Evolutionary conservation across 2,113 vertebrate species (phyloP).

Genomic region (Myocastor coypus): DNA sequence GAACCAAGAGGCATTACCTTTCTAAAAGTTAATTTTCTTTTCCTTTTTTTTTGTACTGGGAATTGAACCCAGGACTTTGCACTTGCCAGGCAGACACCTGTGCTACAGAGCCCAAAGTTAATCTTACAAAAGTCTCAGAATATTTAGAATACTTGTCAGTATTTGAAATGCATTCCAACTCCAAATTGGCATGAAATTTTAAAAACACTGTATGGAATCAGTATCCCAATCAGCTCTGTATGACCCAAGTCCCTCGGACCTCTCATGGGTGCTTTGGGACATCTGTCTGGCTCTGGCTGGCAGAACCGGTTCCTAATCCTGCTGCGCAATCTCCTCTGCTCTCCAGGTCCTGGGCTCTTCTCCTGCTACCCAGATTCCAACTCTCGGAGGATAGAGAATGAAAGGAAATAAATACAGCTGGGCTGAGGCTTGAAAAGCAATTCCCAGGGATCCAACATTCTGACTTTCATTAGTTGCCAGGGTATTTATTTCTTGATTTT

Average conservation of each 20-base stretch:
- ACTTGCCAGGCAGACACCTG: too few relatives aligned
- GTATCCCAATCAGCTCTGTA: neutral
- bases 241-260: neutral
- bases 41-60: too few relatives aligned
- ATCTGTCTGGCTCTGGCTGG: neutral
- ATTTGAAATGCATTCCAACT: neutral
- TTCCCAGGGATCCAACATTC: slow-evolving; percentile 32
- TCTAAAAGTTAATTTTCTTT: neutral
- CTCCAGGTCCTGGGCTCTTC: neutral
- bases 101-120: neutral
- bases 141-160: slow-evolving; percentile 17
- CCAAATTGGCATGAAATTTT: neutral
- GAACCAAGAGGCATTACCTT: slow-evolving; percentile 14
- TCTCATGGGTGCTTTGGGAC: neutral
- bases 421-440: slow-evolving; percentile 39
- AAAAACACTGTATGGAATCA: neutral
- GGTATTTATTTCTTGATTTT: slow-evolving; percentile 60
- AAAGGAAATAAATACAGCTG: slow-evolving; percentile 60
- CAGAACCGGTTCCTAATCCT: rapidly evolving
- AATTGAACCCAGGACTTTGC: too few relatives aligned
- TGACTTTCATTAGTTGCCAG: slow-evolving; percentile 50
- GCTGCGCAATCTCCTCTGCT: neutral
- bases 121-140: neutral
- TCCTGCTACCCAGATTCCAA: neutral
- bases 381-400: neutral